Conservation (phyloP, 1,140 invertebrate genomes). For the Belonocnema kinseyi region DNA sequence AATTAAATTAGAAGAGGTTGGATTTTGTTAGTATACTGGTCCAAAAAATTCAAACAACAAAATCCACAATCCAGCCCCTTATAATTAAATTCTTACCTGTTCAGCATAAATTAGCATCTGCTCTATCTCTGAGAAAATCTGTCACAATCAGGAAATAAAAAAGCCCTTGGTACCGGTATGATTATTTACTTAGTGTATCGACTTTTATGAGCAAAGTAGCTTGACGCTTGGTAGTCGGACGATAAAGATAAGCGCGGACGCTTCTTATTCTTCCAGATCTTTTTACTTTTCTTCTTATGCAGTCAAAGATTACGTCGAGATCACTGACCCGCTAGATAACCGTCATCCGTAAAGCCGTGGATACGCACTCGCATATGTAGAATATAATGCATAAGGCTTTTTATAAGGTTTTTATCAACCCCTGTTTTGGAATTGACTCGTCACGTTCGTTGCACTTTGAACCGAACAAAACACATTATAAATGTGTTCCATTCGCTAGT, state of each 20-base stretch:
- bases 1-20: no score
- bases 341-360: slow-evolving; percentile 63
- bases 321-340: slow-evolving; percentile 73
- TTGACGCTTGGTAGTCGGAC: slow-evolving; percentile 47
- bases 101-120: no score
- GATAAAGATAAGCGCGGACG: slow-evolving; percentile 61
- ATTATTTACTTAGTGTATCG: slow-evolving; percentile 10
- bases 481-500: slow-evolving; percentile 36
- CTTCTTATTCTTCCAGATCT: slow-evolving; percentile 46
- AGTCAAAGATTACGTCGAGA: slow-evolving; percentile 70
- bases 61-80: no score
- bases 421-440: slow-evolving; percentile 62
- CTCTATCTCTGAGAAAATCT: no score
- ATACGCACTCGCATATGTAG: slow-evolving; percentile 42
- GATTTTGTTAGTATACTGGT: no score
- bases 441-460: slow-evolving; percentile 66
- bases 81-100: no score
- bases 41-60: no score
- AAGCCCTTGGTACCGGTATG: neutral
- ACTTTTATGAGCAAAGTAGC: slow-evolving; percentile 38
- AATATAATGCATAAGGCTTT: slow-evolving; percentile 50
- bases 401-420: slow-evolving; percentile 65
- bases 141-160: no score
- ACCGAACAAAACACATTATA: slow-evolving; percentile 39
- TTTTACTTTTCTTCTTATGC: slow-evolving; percentile 54